These are phyloP conservation scores for Sebastes variabilis DNA, from an alignment of 2,797 vertebrate genomes.

Conservation along the genomic window DNA sequence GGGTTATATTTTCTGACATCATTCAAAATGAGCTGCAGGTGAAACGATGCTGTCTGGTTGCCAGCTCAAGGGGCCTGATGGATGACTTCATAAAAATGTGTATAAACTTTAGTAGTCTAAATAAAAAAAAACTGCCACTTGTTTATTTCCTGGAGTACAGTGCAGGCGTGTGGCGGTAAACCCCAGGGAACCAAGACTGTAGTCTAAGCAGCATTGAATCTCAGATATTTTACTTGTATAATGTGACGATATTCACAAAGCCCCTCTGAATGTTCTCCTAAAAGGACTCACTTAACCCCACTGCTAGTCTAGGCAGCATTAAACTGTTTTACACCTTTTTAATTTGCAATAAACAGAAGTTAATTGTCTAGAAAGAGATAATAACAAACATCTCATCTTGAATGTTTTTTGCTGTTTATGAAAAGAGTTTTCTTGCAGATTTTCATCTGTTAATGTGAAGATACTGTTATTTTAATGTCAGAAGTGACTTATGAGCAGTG, in stretches of 20 bases:
- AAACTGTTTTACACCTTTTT: neutral
- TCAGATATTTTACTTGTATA: slow-evolving; percentile 11
- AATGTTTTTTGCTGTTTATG: neutral
- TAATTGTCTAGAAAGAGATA: neutral
- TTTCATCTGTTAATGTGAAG: neutral
- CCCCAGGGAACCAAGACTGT: neutral
- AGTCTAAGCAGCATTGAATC: slow-evolving; percentile 2
- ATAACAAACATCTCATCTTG: neutral
- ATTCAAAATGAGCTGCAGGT: slow-evolving; percentile 26
- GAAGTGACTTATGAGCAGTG: neutral
- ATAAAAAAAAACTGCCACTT: slow-evolving; percentile 11
- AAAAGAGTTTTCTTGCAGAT: neutral
- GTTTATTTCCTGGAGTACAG: slow-evolving; percentile 38
- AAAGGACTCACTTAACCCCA: neutral
- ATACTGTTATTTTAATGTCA: neutral
- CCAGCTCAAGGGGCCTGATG: slow-evolving; percentile 6
- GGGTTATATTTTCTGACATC: slow-evolving; percentile 4
- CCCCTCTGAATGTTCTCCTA: neutral
- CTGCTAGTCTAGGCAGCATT: neutral
- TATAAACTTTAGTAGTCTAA: slow-evolving; percentile 1
- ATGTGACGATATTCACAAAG: slow-evolving; percentile 11
- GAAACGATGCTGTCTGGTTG: slow-evolving; percentile 25
- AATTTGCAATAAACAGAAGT: neutral
- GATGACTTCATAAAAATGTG: slow-evolving; percentile 42
- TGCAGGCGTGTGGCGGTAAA: neutral